Percentiles rank a stretch among this genome's conserved stretches.
Conservation (phyloP, 2,113 vertebrate genomes). For the Gymnobelideus leadbeateri region DNA sequence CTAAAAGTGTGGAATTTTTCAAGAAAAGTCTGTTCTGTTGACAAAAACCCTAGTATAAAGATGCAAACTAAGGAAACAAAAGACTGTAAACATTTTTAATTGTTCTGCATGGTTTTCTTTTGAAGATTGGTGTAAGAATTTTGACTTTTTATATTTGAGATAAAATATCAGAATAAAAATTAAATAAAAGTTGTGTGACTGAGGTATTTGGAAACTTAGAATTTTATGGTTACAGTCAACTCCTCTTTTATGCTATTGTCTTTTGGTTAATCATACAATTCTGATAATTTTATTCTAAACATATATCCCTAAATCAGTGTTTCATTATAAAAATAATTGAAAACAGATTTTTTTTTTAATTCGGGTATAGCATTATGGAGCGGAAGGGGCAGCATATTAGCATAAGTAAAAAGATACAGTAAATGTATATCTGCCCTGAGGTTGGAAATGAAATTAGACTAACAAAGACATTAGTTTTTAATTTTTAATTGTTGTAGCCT, state of each 20-base stretch:
- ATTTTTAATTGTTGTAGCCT: not conserved
- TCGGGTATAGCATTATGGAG: not conserved
- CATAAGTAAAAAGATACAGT: not conserved
- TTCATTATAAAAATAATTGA: not conserved
- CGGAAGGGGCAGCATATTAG: not conserved
- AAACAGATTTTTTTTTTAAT: too few relatives aligned
- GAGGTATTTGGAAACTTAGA: not conserved
- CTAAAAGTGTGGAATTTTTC: not conserved
- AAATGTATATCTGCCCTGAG: not conserved
- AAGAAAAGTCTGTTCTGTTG: constrained; percentile 62
- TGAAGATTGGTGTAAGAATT: constrained; percentile 87
- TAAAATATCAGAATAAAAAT: constrained; percentile 85
- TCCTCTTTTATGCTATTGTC: not conserved
- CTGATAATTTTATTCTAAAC: too few relatives aligned
- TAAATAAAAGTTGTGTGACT: constrained; percentile 69
- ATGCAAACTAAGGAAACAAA: too few relatives aligned
- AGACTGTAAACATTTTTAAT: constrained; percentile 84
- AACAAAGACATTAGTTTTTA: too few relatives aligned
- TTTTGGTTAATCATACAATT: not conserved
- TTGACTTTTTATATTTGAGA: constrained; percentile 88
- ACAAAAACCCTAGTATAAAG: too few relatives aligned
- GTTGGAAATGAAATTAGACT: not conserved
- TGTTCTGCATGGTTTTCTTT: constrained; percentile 86
- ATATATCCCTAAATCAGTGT: not conserved
- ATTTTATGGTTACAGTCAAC: not conserved